Evolutionary conservation across 2,888 invertebrate genomes (phyloP).

Genomic region (Stenurella melanura): DNA sequence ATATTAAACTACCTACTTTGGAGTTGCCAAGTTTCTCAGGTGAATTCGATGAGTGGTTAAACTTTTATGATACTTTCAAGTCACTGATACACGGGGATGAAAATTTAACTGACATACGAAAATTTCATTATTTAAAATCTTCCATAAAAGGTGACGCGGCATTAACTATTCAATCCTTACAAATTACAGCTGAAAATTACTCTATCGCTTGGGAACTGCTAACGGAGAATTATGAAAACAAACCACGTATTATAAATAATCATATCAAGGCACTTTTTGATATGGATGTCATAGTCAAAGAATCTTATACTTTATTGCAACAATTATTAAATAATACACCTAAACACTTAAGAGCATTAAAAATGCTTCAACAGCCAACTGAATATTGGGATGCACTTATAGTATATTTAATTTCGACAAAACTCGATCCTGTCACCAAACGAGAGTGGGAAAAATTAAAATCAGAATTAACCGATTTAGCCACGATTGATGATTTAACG

Average conservation of each 20-base stretch:
- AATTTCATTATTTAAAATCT: constrained; percentile 47
- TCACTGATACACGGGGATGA: constrained; percentile 29
- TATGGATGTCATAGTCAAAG: not conserved
- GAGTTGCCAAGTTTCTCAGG: constrained; percentile 15
- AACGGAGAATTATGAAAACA: constrained; percentile 39
- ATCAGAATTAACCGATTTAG: not conserved
- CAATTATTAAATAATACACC: constrained; percentile 26
- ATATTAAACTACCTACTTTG: not conserved
- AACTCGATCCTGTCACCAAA: constrained; percentile 32
- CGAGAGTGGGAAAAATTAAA: constrained; percentile 17
- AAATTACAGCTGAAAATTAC: constrained; percentile 40
- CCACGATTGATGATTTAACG: constrained; percentile 12
- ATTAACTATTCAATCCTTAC: constrained; percentile 35
- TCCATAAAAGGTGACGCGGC: constrained; percentile 34
- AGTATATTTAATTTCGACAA: constrained; percentile 32
- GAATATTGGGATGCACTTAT: constrained; percentile 36
- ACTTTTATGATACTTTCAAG: constrained; percentile 27
- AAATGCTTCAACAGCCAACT: constrained; percentile 29
- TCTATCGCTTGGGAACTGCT: constrained; percentile 35
- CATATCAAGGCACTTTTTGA: constrained; percentile 39
- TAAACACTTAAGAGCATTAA: constrained; percentile 34
- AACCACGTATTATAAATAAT: constrained; percentile 22
- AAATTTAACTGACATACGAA: constrained; percentile 33
- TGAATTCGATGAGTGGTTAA: constrained; percentile 25
- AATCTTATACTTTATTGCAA: not conserved